Evolutionary conservation across 2,797 vertebrate genomes (phyloP), one percentile per base, ranked within the genome.

Genomic region (Scomberomorus guttatus): DNA sequence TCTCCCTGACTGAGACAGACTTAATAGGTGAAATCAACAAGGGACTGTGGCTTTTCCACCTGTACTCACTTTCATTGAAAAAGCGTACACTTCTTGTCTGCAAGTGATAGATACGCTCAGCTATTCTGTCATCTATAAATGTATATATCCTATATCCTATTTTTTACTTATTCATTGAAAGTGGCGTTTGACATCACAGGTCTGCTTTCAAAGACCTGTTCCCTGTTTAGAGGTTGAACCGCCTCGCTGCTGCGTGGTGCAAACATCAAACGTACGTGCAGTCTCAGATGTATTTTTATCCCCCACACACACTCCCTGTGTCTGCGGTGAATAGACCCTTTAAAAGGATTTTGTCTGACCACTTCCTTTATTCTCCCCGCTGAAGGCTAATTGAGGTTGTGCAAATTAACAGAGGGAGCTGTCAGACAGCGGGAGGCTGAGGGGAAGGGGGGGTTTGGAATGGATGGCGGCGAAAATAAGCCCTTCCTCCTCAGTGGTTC

Each of bases 311-410:
- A 15, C 46, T 20, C 62, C 63, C 60, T 67, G 81, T 51, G 59
- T 84, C 80, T 37, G 14, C 2, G 0, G n/a, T 89, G 88, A 88
- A 93, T 88, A 83, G 77, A 77, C 44, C 82, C 85, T 75, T 86
- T 83, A 63, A 77, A 71, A 54, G 79, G 78, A 83, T 83, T 80
- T 79, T 56, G 66, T 87, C 67, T 86, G 89, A 88, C 89, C 90
- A 83, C 85, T 76, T 90, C 81, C 65, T 90, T 92, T 90, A 75
- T 87, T 90, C 83, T 78, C 77, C 69, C 54, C 32, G 27, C 84
- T 72, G 72, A 81, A 87, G 89, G 90, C 86, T 93, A 90, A 91
- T 92, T 90, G 87, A 86, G 89, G 84, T 88, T 92, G 87, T 92
- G 87, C 83, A 90, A 89, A 91, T 92, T 64, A 92, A 87, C 86